Base-by-base conservation (phyloP, 2,113 vertebrate species). In the Macrotus californicus region DNA sequence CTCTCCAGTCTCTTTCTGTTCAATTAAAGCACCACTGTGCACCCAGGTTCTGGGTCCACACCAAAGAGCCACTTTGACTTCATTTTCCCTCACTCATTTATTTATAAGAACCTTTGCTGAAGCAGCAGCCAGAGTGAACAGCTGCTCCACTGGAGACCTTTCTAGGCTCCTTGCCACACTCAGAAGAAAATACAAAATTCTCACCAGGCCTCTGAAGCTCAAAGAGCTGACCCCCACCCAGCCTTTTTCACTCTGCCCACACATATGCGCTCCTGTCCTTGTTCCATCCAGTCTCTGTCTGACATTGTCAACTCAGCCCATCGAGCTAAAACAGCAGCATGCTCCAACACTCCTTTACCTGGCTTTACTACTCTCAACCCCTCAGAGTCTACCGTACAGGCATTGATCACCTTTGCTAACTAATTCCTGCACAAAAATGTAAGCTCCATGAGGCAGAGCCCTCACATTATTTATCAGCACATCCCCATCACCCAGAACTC, bases 111-210 rank as follows among this genome's bases (percentile, higher is more conserved):
- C 22, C 84, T 36, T 56, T 39, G 26, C 26, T 31, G 41, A 22
- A 18, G 48, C 34, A 75, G 56, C 9, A 18, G 46, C 13, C 69
- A 34, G 0, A 46, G 56, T 16, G 69, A 48, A 41, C 0, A 1
- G 48, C 79, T 9, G 18, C 69, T 48, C 59, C 29, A 5, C 50
- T 59, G 19, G 2, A 77, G 79, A 48, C 26, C 29, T 52, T 50
- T 19, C 61, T 3, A 10, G 29, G 12, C n/a, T 94, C 21, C 21
- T 7, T 0, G 5, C 11, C 26, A 59, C 14, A 59, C 24, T 41
- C 2, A 66, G 50, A 84, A 89, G 67, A 72, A 93, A 91, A 75
- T 48, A 29, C 31, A 36, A 19, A 67, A 69, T 34, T 79, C 36
- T 36, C 34, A 6, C 26, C 21, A 79, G 64, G 59, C 64, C 12